phyloP scores from a whole-genome alignment of 2,797 vertebrate genomes.

The Lepilemur septentrionalis region DNA sequence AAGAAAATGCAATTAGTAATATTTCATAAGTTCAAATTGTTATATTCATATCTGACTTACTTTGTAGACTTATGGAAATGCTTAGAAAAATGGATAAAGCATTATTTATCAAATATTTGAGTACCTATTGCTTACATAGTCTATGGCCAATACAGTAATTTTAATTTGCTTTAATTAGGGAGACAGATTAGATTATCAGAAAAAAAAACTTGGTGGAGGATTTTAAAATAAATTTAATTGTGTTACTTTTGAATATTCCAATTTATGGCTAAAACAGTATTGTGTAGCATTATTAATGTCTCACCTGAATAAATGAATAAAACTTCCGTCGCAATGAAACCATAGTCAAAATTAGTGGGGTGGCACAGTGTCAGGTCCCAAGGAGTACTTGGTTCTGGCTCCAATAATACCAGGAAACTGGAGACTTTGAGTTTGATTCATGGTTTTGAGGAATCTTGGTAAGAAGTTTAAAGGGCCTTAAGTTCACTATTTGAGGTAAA shows the following conservation, averaged over 20 bases:
- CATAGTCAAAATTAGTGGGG: neutral
- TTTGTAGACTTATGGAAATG: constrained; percentile 18
- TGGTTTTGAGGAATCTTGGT: neutral
- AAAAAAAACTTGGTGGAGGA: neutral
- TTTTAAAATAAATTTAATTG: constrained; percentile 46
- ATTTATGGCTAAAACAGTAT: neutral
- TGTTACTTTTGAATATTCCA: constrained; percentile 22
- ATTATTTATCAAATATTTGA: constrained; percentile 19
- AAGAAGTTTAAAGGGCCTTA: neutral
- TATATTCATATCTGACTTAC: neutral
- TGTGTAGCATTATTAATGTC: neutral
- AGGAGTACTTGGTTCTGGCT: neutral
- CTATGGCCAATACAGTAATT: neutral
- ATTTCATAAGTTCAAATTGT: constrained; percentile 23
- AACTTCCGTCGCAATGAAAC: neutral
- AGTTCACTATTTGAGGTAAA: neutral
- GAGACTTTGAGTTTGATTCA: neutral
- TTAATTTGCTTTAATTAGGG: constrained; percentile 40
- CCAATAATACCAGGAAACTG: neutral
- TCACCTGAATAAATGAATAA: neutral
- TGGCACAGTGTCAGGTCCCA: neutral
- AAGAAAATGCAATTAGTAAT: neutral
- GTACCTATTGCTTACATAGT: neutral
- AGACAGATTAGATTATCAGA: neutral
- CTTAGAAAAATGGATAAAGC: constrained; percentile 35